Evolutionary conservation across 2,888 invertebrate species (phyloP).

Genomic region (Amiota mariae): DNA sequence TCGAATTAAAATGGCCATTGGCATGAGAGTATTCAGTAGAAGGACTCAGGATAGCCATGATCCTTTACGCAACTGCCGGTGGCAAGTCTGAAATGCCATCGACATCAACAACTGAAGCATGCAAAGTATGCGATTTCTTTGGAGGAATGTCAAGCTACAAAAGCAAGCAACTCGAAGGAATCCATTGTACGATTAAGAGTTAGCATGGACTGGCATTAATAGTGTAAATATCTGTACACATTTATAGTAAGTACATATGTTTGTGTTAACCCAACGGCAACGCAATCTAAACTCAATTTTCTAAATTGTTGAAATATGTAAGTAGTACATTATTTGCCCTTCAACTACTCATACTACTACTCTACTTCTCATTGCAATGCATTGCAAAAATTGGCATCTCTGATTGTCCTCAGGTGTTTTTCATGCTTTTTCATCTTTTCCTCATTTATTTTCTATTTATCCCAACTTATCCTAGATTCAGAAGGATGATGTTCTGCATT

Average conservation of each 20-base stretch:
- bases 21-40: background rate
- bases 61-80: background rate
- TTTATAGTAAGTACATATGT: background rate
- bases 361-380: constrained; percentile 1
- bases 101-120: constrained; percentile 3
- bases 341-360: background rate
- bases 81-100: background rate
- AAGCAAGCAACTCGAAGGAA: constrained; percentile 1
- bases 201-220: constrained; percentile 2
- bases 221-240: background rate
- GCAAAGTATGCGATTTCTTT: background rate
- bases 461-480: background rate
- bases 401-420: constrained; percentile 29
- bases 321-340: background rate
- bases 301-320: constrained; percentile 31
- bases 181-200: background rate
- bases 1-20: constrained; percentile 22
- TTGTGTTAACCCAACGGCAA: constrained; percentile 15
- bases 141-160: constrained; percentile 10
- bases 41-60: background rate
- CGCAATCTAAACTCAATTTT: constrained; percentile 29
- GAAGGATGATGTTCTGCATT: constrained; percentile 16
- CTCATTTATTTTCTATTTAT: background rate
- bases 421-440: constrained; percentile 16
- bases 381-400: constrained; percentile 28